Base-by-base conservation (phyloP, 30 jellyfish, hydroid and myxozoan genomes). In the Pseudorhiza aurosa region DNA sequence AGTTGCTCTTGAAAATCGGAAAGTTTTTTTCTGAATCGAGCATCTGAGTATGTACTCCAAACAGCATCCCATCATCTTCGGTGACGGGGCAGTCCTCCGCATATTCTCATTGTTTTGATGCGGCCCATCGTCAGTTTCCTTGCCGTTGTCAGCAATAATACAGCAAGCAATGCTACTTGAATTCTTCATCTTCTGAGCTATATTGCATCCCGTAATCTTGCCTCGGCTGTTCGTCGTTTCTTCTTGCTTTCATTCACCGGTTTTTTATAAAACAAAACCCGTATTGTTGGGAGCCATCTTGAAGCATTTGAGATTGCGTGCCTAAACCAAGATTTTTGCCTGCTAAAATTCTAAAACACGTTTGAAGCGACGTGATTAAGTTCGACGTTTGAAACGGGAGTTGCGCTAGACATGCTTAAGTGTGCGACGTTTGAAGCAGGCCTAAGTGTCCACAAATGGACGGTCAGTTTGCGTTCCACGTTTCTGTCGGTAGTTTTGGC, bases 1-100 rank as follows among this genome's bases (percentile, higher is more conserved):
- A 10, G 87, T 75, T 56, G 33, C 51, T 75, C 65, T 75, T 8
- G 65, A 28, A 6, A 75, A 36, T 4, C 77, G 76, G 81, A 75
- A 75, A 6, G 87, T 53, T 56, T 42, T 53, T 75, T 75, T n/a
- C n/a, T 75, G n/a, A 33, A 75, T 8, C 77, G 81, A 10, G 31
- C 64, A 30, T 75, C 63, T 10, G 77, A 28, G 87, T 75, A 75
- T 9, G 76, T 17, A 56, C 18, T 30, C 77, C 87, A 75, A 30
- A 75, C 87, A 17, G 22, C 69, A 50, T 56, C 26, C 77, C 87
- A 75, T 80, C 87, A 75, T 17, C 87, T 80, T 40, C 25, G 65
- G 81, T 67, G 35, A 21, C 81, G 40, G 43, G 75, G 75, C 72
- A 57, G 72, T 57, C 72, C 25, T 57, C 72, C 39, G 72, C 36